Evolutionary conservation across 2,113 vertebrate genomes (phyloP), one percentile per base, ranked within the genome.

Genomic region (Hiodon alosoides): DNA sequence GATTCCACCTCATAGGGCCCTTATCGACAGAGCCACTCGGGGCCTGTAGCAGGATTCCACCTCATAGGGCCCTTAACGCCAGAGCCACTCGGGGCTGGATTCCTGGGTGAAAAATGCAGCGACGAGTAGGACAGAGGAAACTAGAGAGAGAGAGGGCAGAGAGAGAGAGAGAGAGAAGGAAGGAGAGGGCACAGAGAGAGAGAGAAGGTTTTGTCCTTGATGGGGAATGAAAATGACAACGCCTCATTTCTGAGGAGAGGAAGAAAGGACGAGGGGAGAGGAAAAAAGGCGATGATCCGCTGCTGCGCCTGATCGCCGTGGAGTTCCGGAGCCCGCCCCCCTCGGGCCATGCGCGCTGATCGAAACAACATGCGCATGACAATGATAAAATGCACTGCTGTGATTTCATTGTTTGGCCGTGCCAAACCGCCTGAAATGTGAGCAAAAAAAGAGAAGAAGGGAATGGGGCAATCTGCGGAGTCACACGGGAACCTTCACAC

Each of bases 331-430:
- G 7, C 48, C 16, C 5, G 9, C 11, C 14, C 58, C 55, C 62
- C 60, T 13, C 76, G 47, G 76, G 65, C 62, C 54, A 60, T 59
- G 70, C 71, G 74, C 57, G 73, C 57, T 80, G 78, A 84, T 84
- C 82, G 80, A 74, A 83, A 83, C 81, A 83, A 74, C 75, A 81
- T 81, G 81, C 64, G 67, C 71, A 53, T 75, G 77, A 72, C 68
- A 75, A 14, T 68, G 83, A 83, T 83, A 77, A 84, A 84, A 83
- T 81, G 71, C 74, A 81, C 81, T 81, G 80, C 73, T 68, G 66
- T 71, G 16, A 61, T 60, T 76, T 77, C 79, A 77, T 75, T 70
- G 74, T 67, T 77, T 50, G 65, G 31, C 50, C 57, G 57, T 31
- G 77, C 79, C 83, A 82, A 81, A 81, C 81, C 81, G 47, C 78